phyloP scores from a whole-genome alignment of 2,888 invertebrate genomes.

The Creontiades dilutus region DNA sequence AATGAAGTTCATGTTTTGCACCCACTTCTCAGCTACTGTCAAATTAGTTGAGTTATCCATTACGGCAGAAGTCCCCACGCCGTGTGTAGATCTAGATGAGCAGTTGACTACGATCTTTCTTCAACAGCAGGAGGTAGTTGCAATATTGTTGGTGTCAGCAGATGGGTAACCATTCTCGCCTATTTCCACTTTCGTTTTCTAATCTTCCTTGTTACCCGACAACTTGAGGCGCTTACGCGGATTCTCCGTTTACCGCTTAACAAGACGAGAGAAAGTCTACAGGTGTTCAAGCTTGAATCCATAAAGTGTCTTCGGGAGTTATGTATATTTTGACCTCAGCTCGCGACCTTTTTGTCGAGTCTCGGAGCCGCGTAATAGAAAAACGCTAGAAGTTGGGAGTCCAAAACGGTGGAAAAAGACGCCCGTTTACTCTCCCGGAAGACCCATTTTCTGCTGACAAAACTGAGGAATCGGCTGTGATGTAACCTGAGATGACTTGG shows the following conservation, averaged over 20 bases:
- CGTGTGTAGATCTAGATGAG: too few relatives aligned
- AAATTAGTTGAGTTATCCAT: too few relatives aligned
- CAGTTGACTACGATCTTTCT: not conserved
- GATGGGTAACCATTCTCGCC: not conserved
- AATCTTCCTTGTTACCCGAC: not conserved
- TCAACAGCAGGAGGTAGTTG: not conserved
- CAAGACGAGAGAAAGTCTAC: constrained; percentile 3
- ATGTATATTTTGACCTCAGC: constrained; percentile 21
- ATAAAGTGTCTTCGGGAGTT: not conserved
- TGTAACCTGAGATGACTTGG: too few relatives aligned
- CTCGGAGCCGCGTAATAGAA: not conserved
- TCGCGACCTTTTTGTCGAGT: not conserved
- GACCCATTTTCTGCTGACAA: too few relatives aligned
- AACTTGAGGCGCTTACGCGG: not conserved
- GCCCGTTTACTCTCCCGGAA: too few relatives aligned
- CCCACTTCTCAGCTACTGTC: too few relatives aligned
- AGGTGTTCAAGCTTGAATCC: constrained; percentile 31
- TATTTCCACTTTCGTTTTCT: not conserved
- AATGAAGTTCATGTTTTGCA: too few relatives aligned
- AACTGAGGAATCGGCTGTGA: too few relatives aligned
- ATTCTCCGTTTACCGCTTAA: not conserved
- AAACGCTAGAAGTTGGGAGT: not conserved
- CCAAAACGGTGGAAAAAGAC: too few relatives aligned
- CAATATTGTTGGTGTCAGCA: not conserved
- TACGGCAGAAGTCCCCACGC: too few relatives aligned